Evolutionary conservation across 2,113 vertebrate genomes (phyloP).

Genomic region (Bettongia penicillata): DNA sequence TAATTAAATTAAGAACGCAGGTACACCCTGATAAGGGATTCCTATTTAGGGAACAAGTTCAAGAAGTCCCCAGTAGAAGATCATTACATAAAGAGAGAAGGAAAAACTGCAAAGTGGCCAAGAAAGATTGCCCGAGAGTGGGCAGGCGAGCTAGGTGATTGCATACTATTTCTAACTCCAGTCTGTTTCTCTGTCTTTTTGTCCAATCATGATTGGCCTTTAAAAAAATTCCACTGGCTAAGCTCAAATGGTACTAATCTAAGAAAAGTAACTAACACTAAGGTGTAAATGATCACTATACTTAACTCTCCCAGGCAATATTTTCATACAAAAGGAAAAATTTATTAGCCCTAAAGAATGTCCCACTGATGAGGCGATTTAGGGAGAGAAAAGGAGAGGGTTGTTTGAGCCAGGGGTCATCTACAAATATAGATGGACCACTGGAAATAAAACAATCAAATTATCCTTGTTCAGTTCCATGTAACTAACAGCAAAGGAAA

Average conservation of each 20-base stretch:
- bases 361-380: neutral
- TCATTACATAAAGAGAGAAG: no score
- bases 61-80: neutral
- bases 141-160: no score
- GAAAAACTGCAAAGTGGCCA: no score
- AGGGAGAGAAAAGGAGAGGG: neutral
- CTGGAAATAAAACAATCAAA: conserved; percentile 13
- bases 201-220: no score
- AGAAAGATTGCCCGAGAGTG: no score
- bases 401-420: neutral
- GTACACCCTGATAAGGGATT: neutral
- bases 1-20: neutral
- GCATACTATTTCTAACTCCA: no score
- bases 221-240: neutral
- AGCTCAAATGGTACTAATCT: neutral
- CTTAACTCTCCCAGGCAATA: neutral
- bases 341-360: neutral
- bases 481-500: neutral
- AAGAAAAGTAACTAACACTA: neutral
- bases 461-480: neutral
- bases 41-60: neutral
- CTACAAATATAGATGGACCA: neutral
- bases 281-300: neutral
- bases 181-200: no score
- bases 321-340: neutral